Base-by-base conservation (phyloP, 1,140 invertebrate species). In the Plectrocnemia conspersa region DNA sequence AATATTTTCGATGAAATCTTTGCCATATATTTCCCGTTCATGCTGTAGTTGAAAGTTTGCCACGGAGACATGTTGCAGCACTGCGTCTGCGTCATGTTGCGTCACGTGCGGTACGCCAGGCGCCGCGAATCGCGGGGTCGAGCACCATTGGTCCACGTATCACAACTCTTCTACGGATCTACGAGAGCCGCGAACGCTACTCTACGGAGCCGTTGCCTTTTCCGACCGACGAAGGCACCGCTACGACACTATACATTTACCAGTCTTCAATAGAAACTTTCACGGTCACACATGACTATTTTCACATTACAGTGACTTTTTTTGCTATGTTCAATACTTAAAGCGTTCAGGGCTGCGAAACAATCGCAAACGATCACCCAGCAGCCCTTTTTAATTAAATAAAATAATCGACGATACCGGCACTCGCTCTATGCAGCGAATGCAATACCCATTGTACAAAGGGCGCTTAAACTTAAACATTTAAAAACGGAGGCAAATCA, bases 161-260 rank as follows among this genome's bases (percentile, higher is more conserved):
- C 47, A 50, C 47, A 50, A 50, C 47, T 50, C 47, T 38, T 38
- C 47, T 50, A 50, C 22, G 9, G 29, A 36, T 44, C 44, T 49
- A 52, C 49, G 53, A 54, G 35, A 47, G 44, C 32, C 41, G 38
- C 22, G 41, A 23, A n/a, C 13, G 16, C 24, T 19, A 10, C 40
- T 44, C 52, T 44, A 54, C 52, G 38, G 38, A 47, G 53, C 53
- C 52, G 15, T 38, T 52, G 25, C 49, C 56, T 58, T 48, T 47
- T 41, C 36, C 54, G 53, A 56, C 54, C 48, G 53, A 52, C 47
- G 49, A 50, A 50, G 58, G 48, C 58, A 60, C 53, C 58, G 58
- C 58, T 60, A 60, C 52, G 58, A 59, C 53, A 50, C 54, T 60
- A 60, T 42, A 52, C 53, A 29, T 38, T 60, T 60, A 60, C 58